Evolutionary conservation across 2,888 invertebrate genomes (phyloP).

Genomic region (Epirrhoe alternata): DNA sequence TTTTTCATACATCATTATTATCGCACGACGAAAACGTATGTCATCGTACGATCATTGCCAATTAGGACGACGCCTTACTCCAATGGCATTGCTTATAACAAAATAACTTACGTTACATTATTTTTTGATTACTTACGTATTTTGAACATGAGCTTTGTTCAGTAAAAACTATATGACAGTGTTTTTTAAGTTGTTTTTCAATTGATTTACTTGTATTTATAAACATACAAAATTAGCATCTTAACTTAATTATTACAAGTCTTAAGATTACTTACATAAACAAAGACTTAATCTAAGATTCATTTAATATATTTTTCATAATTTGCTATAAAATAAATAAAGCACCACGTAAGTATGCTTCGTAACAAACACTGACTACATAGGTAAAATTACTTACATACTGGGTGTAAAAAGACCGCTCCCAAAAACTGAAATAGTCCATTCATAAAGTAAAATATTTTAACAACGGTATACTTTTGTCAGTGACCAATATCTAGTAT

Average conservation of each 20-base stretch:
- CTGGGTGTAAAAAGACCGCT: neutral
- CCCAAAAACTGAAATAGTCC: no score
- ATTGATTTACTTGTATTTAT: neutral
- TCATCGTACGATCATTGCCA: no score
- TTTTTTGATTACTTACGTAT: no score
- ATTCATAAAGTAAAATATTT: no score
- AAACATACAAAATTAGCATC: slow-evolving; percentile 4
- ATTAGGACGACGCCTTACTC: no score
- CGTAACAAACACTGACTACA: neutral
- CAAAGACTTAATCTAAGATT: neutral
- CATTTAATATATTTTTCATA: neutral
- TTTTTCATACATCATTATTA: no score
- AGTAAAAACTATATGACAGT: neutral
- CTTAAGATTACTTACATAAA: neutral
- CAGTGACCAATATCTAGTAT: no score
- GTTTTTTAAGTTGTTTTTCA: neutral
- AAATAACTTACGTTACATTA: no score
- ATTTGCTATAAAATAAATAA: neutral
- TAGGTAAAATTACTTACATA: neutral
- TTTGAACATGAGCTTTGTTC: no score
- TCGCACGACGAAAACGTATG: no score
- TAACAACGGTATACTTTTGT: no score
- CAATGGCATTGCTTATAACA: no score
- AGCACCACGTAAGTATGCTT: neutral
- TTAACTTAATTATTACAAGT: neutral